Evolutionary conservation across 2,888 invertebrate species (phyloP).

Genomic region (Acrobasis consociella): DNA sequence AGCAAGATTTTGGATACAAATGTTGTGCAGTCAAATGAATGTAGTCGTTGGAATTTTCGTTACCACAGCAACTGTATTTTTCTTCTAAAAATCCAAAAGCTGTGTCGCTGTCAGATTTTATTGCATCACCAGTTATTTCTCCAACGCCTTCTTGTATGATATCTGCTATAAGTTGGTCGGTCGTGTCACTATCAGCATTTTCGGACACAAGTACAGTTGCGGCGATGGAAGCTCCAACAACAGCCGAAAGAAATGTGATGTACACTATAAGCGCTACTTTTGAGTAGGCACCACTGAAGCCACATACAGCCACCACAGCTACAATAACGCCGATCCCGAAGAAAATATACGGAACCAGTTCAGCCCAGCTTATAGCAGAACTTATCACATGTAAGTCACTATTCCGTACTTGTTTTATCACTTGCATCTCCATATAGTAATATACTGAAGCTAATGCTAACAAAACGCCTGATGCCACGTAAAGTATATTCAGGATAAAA

Average conservation of each 20-base stretch:
- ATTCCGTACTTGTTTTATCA: constrained; percentile 2
- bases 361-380: constrained; percentile 42
- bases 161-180: constrained; percentile 46
- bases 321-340: constrained; percentile 43
- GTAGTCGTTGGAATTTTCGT: constrained; percentile 27
- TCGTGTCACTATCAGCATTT: constrained; percentile 40
- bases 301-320: constrained; percentile 44
- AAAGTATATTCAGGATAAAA: constrained; percentile 2
- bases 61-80: constrained; percentile 32
- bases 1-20: constrained; percentile 49
- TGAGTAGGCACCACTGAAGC: constrained; percentile 40
- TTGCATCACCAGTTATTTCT: constrained; percentile 5
- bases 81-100: constrained; percentile 48
- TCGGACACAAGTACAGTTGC: constrained; percentile 42
- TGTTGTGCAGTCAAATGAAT: constrained; percentile 25
- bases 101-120: constrained; percentile 24
- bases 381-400: constrained; percentile 19
- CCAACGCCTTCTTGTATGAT: constrained; percentile 6
- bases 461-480: neutral
- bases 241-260: constrained; percentile 36
- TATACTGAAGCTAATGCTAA: neutral
- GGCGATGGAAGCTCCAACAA: constrained; percentile 38
- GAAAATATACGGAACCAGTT: constrained; percentile 53
- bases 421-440: constrained; percentile 5
- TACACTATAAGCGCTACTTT: constrained; percentile 38